These are phyloP conservation scores for Oscheius myriophilus DNA, from an alignment of 2,888 invertebrate genomes.

Conservation along the genomic window DNA sequence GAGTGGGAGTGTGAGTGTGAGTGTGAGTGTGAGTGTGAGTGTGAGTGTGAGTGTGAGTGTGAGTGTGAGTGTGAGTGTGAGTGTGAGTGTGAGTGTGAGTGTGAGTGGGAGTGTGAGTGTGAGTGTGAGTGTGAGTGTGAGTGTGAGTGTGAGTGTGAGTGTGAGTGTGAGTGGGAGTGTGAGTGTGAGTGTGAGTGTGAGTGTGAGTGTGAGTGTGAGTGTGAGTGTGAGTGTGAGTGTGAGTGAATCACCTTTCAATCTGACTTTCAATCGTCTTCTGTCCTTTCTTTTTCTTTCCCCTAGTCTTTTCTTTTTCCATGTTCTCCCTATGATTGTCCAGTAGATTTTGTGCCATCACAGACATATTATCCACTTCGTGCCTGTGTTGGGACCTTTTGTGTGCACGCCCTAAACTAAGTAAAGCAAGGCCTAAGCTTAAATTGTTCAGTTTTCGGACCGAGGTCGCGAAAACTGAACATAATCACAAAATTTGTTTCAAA, in stretches of 20 bases:
- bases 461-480: too few species aligned
- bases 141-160: background rate
- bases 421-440: background rate
- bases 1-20: background rate
- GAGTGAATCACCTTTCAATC: background rate
- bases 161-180: background rate
- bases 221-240: too few species aligned
- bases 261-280: background rate
- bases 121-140: background rate
- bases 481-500: too few species aligned
- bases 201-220: background rate
- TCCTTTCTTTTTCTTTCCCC: background rate
- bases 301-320: background rate
- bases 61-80: too few species aligned
- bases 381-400: background rate
- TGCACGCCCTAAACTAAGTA: background rate
- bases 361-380: constrained; percentile 14
- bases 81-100: background rate
- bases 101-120: background rate
- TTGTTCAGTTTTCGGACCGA: too few species aligned
- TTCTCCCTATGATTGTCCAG: constrained; percentile 13
- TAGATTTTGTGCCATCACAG: constrained; percentile 16
- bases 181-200: too few species aligned
- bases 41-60: background rate
- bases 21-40: background rate